Conservation (phyloP, 2,888 invertebrate species). For the Euplagia quadripunctaria region DNA sequence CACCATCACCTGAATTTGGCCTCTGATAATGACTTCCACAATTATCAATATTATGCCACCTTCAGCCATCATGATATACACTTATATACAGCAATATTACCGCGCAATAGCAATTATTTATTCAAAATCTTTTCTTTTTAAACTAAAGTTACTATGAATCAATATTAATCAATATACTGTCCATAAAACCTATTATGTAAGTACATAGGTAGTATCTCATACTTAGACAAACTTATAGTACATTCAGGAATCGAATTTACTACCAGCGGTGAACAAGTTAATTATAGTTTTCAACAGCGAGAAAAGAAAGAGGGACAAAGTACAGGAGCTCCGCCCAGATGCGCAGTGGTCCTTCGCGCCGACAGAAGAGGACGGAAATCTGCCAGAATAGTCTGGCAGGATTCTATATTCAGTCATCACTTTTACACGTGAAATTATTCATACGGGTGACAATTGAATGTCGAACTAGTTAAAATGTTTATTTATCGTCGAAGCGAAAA, state of each 20-base stretch:
- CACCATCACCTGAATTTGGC: no score
- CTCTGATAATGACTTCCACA: no score
- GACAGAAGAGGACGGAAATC: not conserved
- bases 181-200: no score
- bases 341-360: slow-evolving; percentile 6
- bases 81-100: no score
- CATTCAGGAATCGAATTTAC: not conserved
- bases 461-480: not conserved
- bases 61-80: no score
- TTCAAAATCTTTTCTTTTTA: no score
- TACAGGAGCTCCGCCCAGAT: slow-evolving; percentile 1
- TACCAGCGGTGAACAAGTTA: not conserved
- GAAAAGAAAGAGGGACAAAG: not conserved
- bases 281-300: not conserved
- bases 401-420: not conserved
- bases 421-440: not conserved
- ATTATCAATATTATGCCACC: no score
- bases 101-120: no score
- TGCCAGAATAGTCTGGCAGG: not conserved
- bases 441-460: no score
- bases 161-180: no score
- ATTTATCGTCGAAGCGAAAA: not conserved
- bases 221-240: not conserved
- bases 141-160: no score
- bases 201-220: not conserved